A percentile compares a stretch with the other conserved stretches of the same genome.
These are phyloP conservation scores for Nasalis larvatus DNA, from an alignment of 2,113 vertebrate species.

Conservation along the genomic window DNA sequence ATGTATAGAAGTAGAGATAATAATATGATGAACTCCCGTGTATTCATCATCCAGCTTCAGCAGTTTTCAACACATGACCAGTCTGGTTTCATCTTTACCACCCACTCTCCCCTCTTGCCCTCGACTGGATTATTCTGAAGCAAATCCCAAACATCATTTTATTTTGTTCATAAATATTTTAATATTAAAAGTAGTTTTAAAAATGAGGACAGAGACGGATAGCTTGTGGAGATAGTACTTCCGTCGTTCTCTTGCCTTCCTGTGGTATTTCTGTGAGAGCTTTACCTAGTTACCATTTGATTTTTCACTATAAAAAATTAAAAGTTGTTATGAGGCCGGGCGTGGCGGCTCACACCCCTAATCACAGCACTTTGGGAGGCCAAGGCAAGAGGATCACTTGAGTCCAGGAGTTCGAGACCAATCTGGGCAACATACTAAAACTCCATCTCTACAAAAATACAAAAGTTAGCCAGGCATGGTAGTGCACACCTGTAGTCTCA, in stretches of 20 bases:
- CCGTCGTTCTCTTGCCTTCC: background rate
- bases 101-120: background rate
- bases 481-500: too few relatives aligned
- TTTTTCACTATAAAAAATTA: slow-evolving; percentile 31
- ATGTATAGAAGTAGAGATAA: background rate
- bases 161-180: slow-evolving; percentile 36
- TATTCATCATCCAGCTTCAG: background rate
- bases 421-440: too few relatives aligned
- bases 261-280: slow-evolving; percentile 1
- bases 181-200: slow-evolving; percentile 37
- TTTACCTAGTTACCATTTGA: background rate
- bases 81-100: slow-evolving; percentile 1
- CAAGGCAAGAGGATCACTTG: too few relatives aligned
- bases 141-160: background rate
- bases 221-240: background rate
- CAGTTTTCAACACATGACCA: background rate
- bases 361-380: too few relatives aligned
- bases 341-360: too few relatives aligned
- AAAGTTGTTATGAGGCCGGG: background rate
- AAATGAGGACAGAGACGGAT: background rate
- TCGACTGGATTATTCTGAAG: slow-evolving; percentile 27
- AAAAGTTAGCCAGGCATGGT: too few relatives aligned
- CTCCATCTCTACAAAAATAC: too few relatives aligned
- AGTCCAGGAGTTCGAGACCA: too few relatives aligned
- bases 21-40: background rate